A percentile compares a stretch with the other conserved stretches of the same genome.
Conservation (phyloP, 1,140 invertebrate species). For the Ips typographus region DNA sequence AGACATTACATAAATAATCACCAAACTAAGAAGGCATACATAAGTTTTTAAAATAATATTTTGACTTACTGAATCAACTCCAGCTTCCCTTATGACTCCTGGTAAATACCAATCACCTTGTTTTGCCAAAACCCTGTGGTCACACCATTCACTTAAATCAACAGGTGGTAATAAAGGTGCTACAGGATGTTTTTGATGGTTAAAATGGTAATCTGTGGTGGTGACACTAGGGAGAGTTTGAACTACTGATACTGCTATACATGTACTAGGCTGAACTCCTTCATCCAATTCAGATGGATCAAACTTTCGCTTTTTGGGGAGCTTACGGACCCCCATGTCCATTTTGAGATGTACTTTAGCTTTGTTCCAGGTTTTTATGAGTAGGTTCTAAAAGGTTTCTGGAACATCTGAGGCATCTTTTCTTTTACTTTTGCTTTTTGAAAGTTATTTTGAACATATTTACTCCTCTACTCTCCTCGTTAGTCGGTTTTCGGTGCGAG, state of each 20-base stretch:
- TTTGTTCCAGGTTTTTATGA: constrained; percentile 30
- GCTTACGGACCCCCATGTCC: constrained; percentile 61
- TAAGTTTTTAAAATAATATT: background rate
- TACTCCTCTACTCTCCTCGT: background rate
- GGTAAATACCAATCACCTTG: constrained; percentile 79
- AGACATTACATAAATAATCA: too few relatives aligned
- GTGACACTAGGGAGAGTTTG: constrained; percentile 52
- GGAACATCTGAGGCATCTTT: constrained; percentile 30
- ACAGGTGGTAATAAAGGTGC: constrained; percentile 48
- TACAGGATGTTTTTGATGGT: constrained; percentile 32
- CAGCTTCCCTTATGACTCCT: constrained; percentile 69
- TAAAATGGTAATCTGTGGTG: constrained; percentile 63
- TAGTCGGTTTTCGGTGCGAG: background rate
- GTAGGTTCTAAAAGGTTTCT: constrained; percentile 41
- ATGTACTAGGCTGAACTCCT: constrained; percentile 34
- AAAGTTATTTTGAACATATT: background rate
- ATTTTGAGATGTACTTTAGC: constrained; percentile 39
- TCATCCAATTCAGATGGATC: constrained; percentile 82
- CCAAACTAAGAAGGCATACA: constrained; percentile 2
- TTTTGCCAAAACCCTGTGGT: constrained; percentile 87
- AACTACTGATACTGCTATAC: constrained; percentile 49
- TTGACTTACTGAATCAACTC: constrained; percentile 54
- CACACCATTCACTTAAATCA: constrained; percentile 88
- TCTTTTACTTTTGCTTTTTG: constrained; percentile 7
- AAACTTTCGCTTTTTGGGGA: constrained; percentile 88